phyloP scores from a whole-genome alignment of 2,888 invertebrate genomes.

The Kuschelorhynchus macadamiae region DNA sequence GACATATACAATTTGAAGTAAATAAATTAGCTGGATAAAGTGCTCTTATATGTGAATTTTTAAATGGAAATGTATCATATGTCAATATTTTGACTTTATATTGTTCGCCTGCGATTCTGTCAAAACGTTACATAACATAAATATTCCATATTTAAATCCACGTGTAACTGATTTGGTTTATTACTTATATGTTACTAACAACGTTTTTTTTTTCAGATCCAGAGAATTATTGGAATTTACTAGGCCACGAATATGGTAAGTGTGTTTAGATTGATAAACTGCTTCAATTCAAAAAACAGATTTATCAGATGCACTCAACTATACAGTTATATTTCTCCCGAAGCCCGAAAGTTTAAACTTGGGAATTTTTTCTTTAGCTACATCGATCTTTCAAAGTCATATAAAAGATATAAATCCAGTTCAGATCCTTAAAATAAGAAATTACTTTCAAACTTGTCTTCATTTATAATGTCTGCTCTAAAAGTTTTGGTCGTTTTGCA shows the following conservation, averaged over 20 bases:
- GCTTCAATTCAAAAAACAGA: slow-evolving; percentile 1
- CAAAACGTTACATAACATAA: too few relatives aligned
- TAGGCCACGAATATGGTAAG: slow-evolving; percentile 50
- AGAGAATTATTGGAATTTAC: slow-evolving; percentile 48
- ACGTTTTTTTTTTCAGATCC: slow-evolving; percentile 49
- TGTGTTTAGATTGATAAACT: background rate
- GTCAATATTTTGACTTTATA: too few relatives aligned
- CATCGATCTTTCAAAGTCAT: slow-evolving; percentile 30
- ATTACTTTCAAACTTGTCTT: slow-evolving; percentile 34
- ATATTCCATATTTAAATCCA: too few relatives aligned
- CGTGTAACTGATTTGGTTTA: too few relatives aligned
- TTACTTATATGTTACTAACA: too few relatives aligned
- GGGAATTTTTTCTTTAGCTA: slow-evolving; percentile 29
- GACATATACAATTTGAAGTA: too few relatives aligned
- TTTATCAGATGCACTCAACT: slow-evolving; percentile 14
- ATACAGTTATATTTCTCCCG: slow-evolving; percentile 21
- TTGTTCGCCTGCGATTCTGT: too few relatives aligned
- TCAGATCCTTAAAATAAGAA: slow-evolving; percentile 23
- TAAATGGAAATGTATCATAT: too few relatives aligned
- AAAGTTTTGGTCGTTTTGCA: slow-evolving; percentile 24
- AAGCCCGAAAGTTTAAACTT: slow-evolving; percentile 21
- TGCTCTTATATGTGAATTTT: too few relatives aligned
- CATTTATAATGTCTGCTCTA: slow-evolving; percentile 30
- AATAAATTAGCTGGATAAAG: too few relatives aligned
- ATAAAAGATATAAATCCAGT: slow-evolving; percentile 29